Conservation (phyloP, 2,888 invertebrate genomes). For the Geotrupes spiniger region DNA sequence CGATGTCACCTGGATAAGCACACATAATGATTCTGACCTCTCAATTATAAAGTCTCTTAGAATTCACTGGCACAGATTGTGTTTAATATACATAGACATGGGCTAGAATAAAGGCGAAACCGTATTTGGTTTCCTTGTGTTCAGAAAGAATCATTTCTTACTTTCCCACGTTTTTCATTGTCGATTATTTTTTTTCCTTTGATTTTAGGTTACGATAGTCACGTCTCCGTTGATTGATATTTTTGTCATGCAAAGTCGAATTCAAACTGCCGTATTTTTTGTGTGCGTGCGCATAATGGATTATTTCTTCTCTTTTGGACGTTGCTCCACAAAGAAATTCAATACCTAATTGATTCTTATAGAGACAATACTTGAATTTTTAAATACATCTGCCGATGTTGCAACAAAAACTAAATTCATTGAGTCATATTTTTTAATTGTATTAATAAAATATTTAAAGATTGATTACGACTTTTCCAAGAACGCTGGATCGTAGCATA, state of each 20-base stretch:
- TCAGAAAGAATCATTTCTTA: constrained; percentile 10
- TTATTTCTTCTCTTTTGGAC: no score
- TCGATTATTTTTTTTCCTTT: constrained; percentile 31
- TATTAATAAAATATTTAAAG: no score
- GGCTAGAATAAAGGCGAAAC: constrained; percentile 9
- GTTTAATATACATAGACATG: not conserved
- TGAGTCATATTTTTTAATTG: no score
- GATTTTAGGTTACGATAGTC: constrained; percentile 41
- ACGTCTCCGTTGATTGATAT: constrained; percentile 29
- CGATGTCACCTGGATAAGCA: constrained; percentile 43
- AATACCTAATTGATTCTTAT: no score
- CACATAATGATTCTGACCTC: constrained; percentile 42
- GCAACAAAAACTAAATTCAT: no score
- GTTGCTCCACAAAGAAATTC: no score
- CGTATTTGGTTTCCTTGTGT: constrained; percentile 29
- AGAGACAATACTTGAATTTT: no score
- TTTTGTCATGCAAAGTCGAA: constrained; percentile 3
- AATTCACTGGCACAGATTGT: constrained; percentile 2
- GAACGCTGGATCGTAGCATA: no score
- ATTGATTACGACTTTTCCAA: no score
- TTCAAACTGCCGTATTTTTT: no score
- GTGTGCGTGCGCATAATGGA: no score
- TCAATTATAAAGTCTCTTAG: constrained; percentile 19
- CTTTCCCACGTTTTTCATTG: constrained; percentile 40
- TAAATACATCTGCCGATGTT: no score